Percentiles rank a stretch among this genome's conserved stretches.
Evolutionary conservation across 2,113 vertebrate genomes (phyloP).

Genomic region (Albula goreensis): DNA sequence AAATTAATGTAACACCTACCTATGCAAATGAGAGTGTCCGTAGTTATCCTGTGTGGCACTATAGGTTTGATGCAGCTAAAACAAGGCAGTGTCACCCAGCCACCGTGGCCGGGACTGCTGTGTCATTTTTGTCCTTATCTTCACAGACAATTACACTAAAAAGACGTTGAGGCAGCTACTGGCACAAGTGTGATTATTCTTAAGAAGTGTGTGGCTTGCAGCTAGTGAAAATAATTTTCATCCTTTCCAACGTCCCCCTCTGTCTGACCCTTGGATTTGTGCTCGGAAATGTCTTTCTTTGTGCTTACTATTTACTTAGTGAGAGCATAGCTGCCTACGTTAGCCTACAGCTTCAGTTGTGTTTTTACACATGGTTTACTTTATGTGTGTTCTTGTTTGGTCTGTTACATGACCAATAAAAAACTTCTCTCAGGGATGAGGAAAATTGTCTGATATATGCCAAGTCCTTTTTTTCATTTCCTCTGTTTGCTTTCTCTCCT

Average conservation of each 20-base stretch:
- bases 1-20: background rate
- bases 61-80: background rate
- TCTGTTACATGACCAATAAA: background rate
- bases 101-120: background rate
- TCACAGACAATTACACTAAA: constrained; percentile 1
- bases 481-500: background rate
- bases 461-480: background rate
- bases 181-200: constrained; percentile 20
- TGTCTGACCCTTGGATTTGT: background rate
- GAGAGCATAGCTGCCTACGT: background rate
- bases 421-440: background rate
- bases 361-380: background rate
- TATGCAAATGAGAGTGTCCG: background rate
- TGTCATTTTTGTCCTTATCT: constrained; percentile 40
- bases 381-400: background rate
- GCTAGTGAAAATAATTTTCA: background rate
- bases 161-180: constrained; percentile 19
- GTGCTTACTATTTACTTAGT: background rate
- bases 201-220: background rate
- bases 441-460: background rate
- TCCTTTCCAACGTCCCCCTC: background rate
- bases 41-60: background rate
- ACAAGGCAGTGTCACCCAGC: background rate
- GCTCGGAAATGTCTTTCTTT: background rate
- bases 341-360: background rate